These are phyloP conservation scores for Melanocharis versteri DNA, from an alignment of 2,113 vertebrate species.

Conservation along the genomic window DNA sequence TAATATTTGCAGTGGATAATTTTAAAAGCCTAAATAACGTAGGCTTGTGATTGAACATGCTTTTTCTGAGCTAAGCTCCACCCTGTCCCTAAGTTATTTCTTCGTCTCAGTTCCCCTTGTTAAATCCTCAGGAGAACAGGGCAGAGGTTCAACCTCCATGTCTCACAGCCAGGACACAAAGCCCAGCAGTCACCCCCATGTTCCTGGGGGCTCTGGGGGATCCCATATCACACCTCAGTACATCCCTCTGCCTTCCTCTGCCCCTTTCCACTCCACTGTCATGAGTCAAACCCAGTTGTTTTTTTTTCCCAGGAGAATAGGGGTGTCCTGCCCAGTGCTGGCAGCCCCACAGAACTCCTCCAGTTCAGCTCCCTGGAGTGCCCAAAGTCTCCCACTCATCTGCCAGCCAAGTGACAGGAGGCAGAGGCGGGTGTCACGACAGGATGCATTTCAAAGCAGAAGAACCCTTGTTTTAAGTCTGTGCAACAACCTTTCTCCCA, in stretches of 20 bases:
- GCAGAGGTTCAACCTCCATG: neutral
- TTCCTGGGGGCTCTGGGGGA: neutral
- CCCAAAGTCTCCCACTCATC: neutral
- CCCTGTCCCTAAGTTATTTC: neutral
- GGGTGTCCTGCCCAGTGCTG: neutral
- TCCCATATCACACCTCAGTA: neutral
- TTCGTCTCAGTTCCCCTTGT: neutral
- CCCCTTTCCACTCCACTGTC: neutral
- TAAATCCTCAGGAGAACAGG: neutral
- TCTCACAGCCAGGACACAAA: neutral
- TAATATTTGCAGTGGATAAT: neutral
- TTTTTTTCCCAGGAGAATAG: neutral
- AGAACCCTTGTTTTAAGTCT: neutral
- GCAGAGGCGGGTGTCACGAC: neutral
- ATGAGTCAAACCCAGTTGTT: neutral
- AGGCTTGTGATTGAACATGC: neutral
- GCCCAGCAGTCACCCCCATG: accelerated
- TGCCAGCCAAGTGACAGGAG: neutral
- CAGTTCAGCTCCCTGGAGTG: neutral
- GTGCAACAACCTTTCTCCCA: slow-evolving; percentile 2
- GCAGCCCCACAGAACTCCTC: neutral
- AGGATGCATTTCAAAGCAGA: slow-evolving; percentile 29
- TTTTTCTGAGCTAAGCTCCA: neutral
- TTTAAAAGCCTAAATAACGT: neutral
- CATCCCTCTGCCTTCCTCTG: neutral